Percentiles rank a stretch among this genome's conserved stretches.
These are phyloP conservation scores for Eristalinus sepulchralis DNA, from an alignment of 2,888 invertebrate species.

Conservation along the genomic window DNA sequence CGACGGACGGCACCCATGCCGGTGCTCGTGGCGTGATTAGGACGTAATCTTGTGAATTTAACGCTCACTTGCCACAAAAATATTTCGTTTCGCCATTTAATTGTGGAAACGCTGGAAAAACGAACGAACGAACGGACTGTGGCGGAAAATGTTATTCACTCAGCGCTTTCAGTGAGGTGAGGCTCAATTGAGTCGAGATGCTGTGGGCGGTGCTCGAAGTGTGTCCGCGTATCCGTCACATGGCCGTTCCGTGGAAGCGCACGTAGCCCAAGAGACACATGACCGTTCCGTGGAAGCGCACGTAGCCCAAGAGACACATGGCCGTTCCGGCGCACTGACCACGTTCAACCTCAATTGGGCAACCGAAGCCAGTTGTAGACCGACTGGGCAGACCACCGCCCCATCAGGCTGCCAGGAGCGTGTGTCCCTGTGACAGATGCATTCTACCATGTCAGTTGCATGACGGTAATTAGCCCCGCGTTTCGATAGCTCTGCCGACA, in stretches of 20 bases:
- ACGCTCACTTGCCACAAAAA: constrained; percentile 58
- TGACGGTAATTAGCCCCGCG: constrained; percentile 34
- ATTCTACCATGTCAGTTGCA: constrained; percentile 43
- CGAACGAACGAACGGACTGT: constrained; percentile 5
- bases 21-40: constrained; percentile 50
- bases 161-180: constrained; percentile 41
- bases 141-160: constrained; percentile 25
- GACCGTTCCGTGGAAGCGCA: background rate
- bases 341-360: constrained; percentile 52
- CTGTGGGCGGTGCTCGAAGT: background rate
- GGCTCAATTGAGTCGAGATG: background rate
- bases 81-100: constrained; percentile 59
- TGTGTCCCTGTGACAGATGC: constrained; percentile 17
- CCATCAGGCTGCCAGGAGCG: constrained; percentile 7
- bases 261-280: background rate
- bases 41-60: constrained; percentile 61
- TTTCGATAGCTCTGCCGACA: constrained; percentile 5
- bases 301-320: constrained; percentile 45
- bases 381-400: constrained; percentile 12
- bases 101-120: constrained; percentile 39
- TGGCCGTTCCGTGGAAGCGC: background rate
- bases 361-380: constrained; percentile 37
- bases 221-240: background rate
- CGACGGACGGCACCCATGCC: background rate
- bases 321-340: constrained; percentile 57